These are phyloP conservation scores for Ruditapes philippinarum DNA, from an alignment of 1,140 invertebrate species.

Conservation along the genomic window DNA sequence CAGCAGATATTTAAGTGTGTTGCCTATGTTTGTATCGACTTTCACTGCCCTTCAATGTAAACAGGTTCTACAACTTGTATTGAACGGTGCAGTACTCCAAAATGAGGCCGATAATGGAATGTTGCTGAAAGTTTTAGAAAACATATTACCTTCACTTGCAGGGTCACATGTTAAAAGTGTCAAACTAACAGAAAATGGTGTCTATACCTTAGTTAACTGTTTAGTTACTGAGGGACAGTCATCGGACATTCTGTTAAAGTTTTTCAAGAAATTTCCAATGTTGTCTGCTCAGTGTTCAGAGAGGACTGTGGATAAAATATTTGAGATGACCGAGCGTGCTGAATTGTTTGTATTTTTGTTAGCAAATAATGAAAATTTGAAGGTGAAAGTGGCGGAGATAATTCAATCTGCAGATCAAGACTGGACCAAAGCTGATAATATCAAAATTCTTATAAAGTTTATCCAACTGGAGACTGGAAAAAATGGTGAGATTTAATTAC, in stretches of 20 bases:
- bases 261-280: constrained; percentile 27
- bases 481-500: not conserved
- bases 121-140: not conserved
- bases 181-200: not conserved
- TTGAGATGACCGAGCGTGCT: not conserved
- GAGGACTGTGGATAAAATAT: not conserved
- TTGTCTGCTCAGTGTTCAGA: constrained; percentile 12
- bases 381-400: not conserved
- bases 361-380: not conserved
- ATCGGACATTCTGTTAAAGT: not conserved
- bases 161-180: not conserved
- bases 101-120: not conserved
- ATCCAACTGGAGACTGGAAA: not conserved
- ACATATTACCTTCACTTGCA: not conserved
- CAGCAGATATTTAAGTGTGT: too few species aligned
- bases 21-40: not conserved
- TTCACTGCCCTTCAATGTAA: constrained; percentile 7
- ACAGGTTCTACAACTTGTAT: constrained; percentile 5
- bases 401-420: not conserved
- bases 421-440: not conserved
- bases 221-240: not conserved
- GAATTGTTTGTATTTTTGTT: constrained; percentile 8
- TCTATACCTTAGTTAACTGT: not conserved
- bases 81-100: not conserved
- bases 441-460: not conserved